phyloP scores from a whole-genome alignment of 2,797 vertebrate species.

The Sebastes aleutianus region DNA sequence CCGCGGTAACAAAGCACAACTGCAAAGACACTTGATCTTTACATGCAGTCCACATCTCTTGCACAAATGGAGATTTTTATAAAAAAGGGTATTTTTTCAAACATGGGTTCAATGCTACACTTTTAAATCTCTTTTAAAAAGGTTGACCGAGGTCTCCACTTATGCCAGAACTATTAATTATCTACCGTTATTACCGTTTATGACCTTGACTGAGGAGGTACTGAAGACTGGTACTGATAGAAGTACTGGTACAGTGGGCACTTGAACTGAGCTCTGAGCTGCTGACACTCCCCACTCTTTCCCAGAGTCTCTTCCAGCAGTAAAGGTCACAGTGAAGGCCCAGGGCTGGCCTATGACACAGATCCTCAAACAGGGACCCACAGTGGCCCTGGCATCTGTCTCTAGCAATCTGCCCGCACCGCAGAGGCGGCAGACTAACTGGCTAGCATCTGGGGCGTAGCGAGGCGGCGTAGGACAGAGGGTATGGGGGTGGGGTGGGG shows the following conservation, averaged over 20 bases:
- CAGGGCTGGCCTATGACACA: conserved; percentile 90
- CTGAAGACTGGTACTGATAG: conserved; percentile 20
- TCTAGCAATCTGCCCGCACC: conserved; percentile 82
- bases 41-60: conserved; percentile 25
- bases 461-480: conserved; percentile 66
- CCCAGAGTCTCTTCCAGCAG: conserved; percentile 81
- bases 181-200: conserved; percentile 1
- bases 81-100: neutral
- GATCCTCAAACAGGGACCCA: conserved; percentile 86
- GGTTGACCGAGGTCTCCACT: conserved; percentile 6
- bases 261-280: conserved; percentile 55
- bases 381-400: conserved; percentile 95
- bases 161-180: conserved; percentile 32
- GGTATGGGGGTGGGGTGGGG: conserved; percentile 64
- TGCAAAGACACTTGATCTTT: conserved; percentile 26
- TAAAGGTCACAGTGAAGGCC: conserved; percentile 93
- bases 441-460: conserved; percentile 85
- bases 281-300: conserved; percentile 62
- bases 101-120: neutral
- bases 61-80: conserved; percentile 18
- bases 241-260: conserved; percentile 39
- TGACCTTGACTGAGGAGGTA: conserved; percentile 43
- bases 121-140: conserved; percentile 1
- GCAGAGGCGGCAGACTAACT: conserved; percentile 82
- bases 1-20: conserved; percentile 15